Evolutionary conservation across 2,888 invertebrate species (phyloP), one percentile per base, ranked within the genome.

Genomic region (Cryptosula pallasiana): DNA sequence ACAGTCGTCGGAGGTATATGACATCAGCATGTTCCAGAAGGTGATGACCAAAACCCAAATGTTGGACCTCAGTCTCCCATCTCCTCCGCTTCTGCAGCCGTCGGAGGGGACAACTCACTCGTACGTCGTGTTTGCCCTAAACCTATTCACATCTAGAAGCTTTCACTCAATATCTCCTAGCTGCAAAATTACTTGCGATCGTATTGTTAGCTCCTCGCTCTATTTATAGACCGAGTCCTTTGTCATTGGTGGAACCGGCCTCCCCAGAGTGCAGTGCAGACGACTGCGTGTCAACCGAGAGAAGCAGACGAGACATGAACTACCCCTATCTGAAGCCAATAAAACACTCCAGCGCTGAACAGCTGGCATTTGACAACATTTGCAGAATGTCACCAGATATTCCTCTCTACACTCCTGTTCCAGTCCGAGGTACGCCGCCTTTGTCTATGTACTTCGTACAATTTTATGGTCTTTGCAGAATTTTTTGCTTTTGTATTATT

Each of bases 11-110:
- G 63, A 63, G 9, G 63, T 63, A 2, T 63, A 32, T 63, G 63
- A 63, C 32, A 63, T 63, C 32, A 63, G 63, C n/a, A 2, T 2
- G 3, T 63, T 63, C 32, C 63, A 63, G n/a, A 63, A 63, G 32
- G 63, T 63, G 9, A 63, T 63, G 27, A 32, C 27, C 16, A 63
- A 63, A 13, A 63, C 63, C 13, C 63, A 25, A 63, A 63, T 29
- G 13, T 13, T 27, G 32, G 29, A 32, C 32, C 34, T 63, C 9
- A 32, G 63, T 32, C n/a, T 63, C 13, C 63, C 63, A 29, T 63
- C 63, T 32, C 63, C 63, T 32, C 63, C 63, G 5, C 13, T 32
- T 13, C 34, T 63, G 5, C 9, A 27, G 20, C 29, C 63, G 3
- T 16, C 34, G 2, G 32, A 63, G 1, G 13, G 3, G 3, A 3